Evolutionary conservation across 2,888 invertebrate species (phyloP), one percentile per base, ranked within the genome.

Genomic region (Drosophila yooni): DNA sequence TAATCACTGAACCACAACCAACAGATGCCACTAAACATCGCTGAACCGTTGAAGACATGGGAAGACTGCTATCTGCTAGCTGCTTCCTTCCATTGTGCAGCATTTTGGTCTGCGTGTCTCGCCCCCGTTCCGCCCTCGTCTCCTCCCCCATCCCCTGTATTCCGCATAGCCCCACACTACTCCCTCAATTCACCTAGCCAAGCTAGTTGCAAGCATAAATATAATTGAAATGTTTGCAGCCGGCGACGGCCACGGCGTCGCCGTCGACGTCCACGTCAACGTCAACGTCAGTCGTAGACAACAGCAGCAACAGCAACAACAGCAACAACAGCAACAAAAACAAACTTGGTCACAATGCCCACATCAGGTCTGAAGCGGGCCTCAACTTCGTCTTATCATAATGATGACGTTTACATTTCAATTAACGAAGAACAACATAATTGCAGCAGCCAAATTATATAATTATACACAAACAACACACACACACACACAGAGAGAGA

Each of bases 401-500:
- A 88, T 84, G 89, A 89, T 88, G 91, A 88, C 88, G 88, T 88
- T 88, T 89, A 91, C 89, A 91, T 88, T 88, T 88, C 88, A 91
- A 88, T 88, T 88, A 88, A 91, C 88, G 85, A 62, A 66, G 77
- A 88, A 88, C 91, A 88, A 85, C 91, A 88, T 89, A 88, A 88
- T 88, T 88, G 89, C 91, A 79, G 84, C 88, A 89, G 81, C 88
- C 88, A 90, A 88, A 88, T 88, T 90, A 88, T 84, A 83, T 91
- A 89, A 89, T 91, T 89, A 89, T 81, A 88, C 76, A 76, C 77
- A 83, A 75, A 85, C 76, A 76, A 57, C 80, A 61, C 58, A 74
- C 63, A 57, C 58, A 48, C 25, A 72, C 46, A 52, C 18, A 54
- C 13, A 29, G 2, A 21, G 34, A n/a, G 31, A 36, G 56, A 18